These are phyloP conservation scores for Turnix velox DNA, from an alignment of 2,113 vertebrate species.

Conservation along the genomic window DNA sequence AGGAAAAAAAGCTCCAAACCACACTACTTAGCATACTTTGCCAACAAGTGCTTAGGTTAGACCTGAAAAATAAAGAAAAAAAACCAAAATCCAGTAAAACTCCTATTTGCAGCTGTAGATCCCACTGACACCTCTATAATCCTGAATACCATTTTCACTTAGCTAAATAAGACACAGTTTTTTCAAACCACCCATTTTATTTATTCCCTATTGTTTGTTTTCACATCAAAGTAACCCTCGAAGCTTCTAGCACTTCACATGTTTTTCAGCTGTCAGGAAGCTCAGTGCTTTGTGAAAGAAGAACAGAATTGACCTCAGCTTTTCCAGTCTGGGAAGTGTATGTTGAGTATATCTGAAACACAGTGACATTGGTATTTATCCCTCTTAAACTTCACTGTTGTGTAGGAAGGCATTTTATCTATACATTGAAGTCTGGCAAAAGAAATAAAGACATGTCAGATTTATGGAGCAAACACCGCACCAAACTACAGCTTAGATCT, in stretches of 20 bases:
- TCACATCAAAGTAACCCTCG: background rate
- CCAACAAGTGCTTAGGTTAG: background rate
- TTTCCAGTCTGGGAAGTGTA: rapidly evolving
- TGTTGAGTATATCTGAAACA: background rate
- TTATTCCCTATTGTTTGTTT: background rate
- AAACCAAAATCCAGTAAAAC: background rate
- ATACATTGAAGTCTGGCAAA: background rate
- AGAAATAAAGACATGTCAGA: background rate
- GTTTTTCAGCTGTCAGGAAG: background rate
- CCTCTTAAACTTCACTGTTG: background rate
- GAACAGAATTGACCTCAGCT: background rate
- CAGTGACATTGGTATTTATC: background rate
- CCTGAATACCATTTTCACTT: background rate
- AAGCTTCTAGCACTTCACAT: background rate
- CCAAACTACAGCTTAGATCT: background rate
- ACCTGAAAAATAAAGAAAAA: background rate
- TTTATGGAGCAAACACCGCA: background rate
- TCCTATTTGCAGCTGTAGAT: background rate
- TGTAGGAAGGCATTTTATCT: background rate
- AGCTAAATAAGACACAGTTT: background rate
- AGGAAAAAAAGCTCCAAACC: background rate
- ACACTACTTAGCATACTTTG: background rate
- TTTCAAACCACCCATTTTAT: background rate
- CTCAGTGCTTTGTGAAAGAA: background rate
- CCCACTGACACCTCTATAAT: background rate